Evolutionary conservation across 30 jellyfish, hydroid and myxozoan species (phyloP).

Genomic region (Hydractinia echinata): DNA sequence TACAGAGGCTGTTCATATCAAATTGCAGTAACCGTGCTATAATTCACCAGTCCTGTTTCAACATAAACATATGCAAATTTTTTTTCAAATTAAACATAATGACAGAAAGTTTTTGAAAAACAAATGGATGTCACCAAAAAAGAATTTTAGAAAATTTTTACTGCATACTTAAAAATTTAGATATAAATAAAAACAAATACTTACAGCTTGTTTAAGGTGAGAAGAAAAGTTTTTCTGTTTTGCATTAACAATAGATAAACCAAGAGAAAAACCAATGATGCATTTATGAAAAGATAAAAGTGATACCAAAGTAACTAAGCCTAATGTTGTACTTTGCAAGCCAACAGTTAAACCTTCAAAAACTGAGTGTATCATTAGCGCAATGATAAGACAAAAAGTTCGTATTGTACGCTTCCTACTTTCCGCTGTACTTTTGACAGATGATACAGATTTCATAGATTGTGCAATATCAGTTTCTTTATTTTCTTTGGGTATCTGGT

Average conservation of each 20-base stretch:
- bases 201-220: conserved; percentile 33
- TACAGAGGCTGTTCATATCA: too few species aligned
- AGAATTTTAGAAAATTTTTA: too few species aligned
- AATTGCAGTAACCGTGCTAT: too few species aligned
- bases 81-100: too few species aligned
- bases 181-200: background rate
- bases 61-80: too few species aligned
- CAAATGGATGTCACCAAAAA: too few species aligned
- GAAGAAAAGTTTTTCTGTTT: background rate
- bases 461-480: background rate
- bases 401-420: conserved; percentile 23
- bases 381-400: conserved; percentile 34
- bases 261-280: conserved; percentile 44
- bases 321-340: conserved; percentile 20
- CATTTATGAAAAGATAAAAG: conserved; percentile 37
- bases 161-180: too few species aligned
- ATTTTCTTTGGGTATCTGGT: background rate
- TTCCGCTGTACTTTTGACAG: background rate
- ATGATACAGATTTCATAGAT: background rate
- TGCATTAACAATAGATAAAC: conserved; percentile 33
- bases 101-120: too few species aligned
- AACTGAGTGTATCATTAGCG: conserved; percentile 37
- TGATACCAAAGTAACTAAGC: conserved; percentile 24
- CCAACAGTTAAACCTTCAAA: conserved; percentile 53
- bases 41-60: too few species aligned